Conservation (phyloP, 2,113 vertebrate species). For the Antechinus stuartii region DNA sequence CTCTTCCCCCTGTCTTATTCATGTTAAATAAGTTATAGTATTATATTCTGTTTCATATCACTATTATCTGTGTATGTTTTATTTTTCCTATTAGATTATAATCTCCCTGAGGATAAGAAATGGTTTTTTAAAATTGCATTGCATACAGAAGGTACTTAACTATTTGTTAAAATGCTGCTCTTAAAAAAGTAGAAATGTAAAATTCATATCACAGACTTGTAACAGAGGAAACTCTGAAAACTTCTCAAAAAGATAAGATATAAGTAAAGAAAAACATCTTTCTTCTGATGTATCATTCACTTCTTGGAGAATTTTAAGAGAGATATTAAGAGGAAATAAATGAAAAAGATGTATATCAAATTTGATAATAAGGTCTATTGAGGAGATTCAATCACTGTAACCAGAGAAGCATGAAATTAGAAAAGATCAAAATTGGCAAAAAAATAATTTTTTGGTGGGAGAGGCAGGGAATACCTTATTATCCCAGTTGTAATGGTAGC, state of each 20-base stretch:
- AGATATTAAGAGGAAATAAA: constrained; percentile 31
- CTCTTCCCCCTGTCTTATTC: too few species aligned
- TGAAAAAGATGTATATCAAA: not conserved
- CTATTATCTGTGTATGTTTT: not conserved
- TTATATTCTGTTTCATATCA: not conserved
- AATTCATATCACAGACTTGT: not conserved
- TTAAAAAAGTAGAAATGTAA: constrained; percentile 38
- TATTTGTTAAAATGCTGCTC: not conserved
- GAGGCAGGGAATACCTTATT: constrained; percentile 88
- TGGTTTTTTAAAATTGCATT: not conserved
- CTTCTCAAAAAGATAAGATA: not conserved
- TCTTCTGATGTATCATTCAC: constrained; percentile 39
- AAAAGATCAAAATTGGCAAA: constrained; percentile 35
- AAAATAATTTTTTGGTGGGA: not conserved
- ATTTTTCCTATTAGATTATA: not conserved
- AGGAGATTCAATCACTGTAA: constrained; percentile 4
- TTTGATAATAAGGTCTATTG: constrained; percentile 10
- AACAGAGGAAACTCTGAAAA: constrained; percentile 21
- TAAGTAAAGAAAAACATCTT: constrained; percentile 8
- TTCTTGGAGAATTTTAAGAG: constrained; percentile 2
- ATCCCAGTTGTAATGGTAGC: constrained; percentile 98
- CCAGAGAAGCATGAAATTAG: constrained; percentile 27
- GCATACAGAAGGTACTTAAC: not conserved
- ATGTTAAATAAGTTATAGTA: too few species aligned
- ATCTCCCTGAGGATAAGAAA: not conserved